These are phyloP conservation scores for Coturnix japonica DNA, from an alignment of 2,113 vertebrate species.

Conservation along the genomic window DNA sequence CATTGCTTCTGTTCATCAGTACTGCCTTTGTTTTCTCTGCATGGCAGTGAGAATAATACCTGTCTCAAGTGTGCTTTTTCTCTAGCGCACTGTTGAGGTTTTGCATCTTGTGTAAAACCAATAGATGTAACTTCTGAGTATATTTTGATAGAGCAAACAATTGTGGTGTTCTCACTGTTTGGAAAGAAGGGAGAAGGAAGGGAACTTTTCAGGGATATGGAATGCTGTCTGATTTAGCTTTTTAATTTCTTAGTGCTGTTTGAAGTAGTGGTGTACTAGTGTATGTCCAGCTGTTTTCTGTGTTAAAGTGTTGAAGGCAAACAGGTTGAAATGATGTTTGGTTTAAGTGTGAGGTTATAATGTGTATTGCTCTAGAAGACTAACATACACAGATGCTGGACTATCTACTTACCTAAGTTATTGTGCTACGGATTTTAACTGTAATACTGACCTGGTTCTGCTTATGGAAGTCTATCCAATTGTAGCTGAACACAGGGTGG, in stretches of 20 bases:
- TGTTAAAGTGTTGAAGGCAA: not conserved
- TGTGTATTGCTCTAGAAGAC: not conserved
- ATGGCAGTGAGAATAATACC: not conserved
- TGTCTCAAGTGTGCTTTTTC: not conserved
- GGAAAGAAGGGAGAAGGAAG: not conserved
- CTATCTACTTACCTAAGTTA: not conserved
- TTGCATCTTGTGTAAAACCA: not conserved
- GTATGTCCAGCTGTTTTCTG: not conserved
- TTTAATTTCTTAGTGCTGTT: not conserved
- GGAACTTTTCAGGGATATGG: not conserved
- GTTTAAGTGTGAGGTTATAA: not conserved
- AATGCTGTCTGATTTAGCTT: not conserved
- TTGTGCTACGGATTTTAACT: not conserved
- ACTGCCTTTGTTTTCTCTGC: not conserved
- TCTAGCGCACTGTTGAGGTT: not conserved
- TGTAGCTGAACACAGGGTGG: not conserved
- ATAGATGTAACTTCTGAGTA: not conserved
- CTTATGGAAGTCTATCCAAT: not conserved
- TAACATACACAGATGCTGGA: not conserved
- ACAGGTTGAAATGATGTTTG: not conserved
- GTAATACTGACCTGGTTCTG: not conserved
- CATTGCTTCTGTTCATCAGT: not conserved
- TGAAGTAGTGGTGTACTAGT: not conserved
- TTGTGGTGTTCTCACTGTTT: not conserved
- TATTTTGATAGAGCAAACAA: not conserved